Evolutionary conservation across 37 sponge, comb jelly and placozoan genomes (phyloP).

Genomic region (Beroe forskalii): DNA sequence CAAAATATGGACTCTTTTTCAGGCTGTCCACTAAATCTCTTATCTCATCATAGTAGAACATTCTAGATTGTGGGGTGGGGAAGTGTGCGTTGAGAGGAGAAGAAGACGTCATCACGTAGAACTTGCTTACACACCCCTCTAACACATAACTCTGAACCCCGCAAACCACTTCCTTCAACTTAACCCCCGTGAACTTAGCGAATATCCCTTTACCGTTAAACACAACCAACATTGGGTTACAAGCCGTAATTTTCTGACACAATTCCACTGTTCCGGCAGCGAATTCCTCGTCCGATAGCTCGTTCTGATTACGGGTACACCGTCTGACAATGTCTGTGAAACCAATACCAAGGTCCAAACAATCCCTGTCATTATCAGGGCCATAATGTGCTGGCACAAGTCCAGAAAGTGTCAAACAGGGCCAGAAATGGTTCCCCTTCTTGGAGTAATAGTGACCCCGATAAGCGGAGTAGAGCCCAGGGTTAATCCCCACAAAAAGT

Average conservation of each 20-base stretch:
- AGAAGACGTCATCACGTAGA: background rate
- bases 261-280: conserved; percentile 78
- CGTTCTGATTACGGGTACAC: conserved; percentile 78
- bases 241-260: conserved; percentile 78
- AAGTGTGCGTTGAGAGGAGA: conserved; percentile 35
- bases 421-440: conserved; percentile 87
- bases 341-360: conserved; percentile 81
- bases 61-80: conserved; percentile 8
- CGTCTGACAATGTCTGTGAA: conserved; percentile 91
- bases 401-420: conserved; percentile 68
- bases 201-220: conserved; percentile 87
- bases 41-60: conserved; percentile 17
- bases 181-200: background rate
- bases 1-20: background rate
- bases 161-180: background rate
- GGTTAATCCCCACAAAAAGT: conserved; percentile 93
- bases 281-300: conserved; percentile 74
- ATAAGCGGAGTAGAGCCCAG: conserved; percentile 88
- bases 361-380: conserved; percentile 79
- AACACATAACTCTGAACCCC: background rate
- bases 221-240: conserved; percentile 80
- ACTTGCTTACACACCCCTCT: background rate
- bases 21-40: background rate
- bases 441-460: conserved; percentile 90
- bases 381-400: conserved; percentile 78